phyloP scores from a whole-genome alignment of 2,113 vertebrate genomes.

The Spermophilus dauricus region DNA sequence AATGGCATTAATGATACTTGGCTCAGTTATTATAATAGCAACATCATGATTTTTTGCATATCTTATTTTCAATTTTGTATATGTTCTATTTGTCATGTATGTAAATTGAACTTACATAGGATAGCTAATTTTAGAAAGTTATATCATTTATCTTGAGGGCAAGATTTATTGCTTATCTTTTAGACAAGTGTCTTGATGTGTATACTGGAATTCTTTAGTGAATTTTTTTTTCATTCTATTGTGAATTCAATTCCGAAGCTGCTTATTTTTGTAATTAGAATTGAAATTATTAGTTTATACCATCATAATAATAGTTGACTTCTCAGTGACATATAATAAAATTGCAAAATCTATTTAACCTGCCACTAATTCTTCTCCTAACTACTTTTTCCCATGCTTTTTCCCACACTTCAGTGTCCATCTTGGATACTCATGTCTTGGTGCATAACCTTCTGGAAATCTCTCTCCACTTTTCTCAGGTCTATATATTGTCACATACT shows the following conservation, averaged over 20 bases:
- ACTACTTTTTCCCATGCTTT: background rate
- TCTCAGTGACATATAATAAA: background rate
- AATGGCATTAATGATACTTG: background rate
- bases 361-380: background rate
- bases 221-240: slow-evolving; percentile 4
- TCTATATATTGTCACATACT: background rate
- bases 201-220: background rate
- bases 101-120: slow-evolving; percentile 16
- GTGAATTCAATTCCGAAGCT: background rate
- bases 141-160: background rate
- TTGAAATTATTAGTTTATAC: slow-evolving; percentile 7
- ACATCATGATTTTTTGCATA: slow-evolving; percentile 8
- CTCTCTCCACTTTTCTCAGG: background rate
- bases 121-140: slow-evolving; percentile 70
- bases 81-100: slow-evolving; percentile 17
- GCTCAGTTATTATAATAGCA: slow-evolving; percentile 34
- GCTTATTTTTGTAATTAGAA: background rate
- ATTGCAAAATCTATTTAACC: background rate
- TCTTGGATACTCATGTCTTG: background rate
- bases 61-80: slow-evolving; percentile 36
- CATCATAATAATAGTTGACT: background rate
- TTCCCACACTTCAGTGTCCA: background rate
- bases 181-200: background rate
- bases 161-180: background rate
- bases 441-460: background rate